Conservation (phyloP, 2,888 invertebrate genomes). For the Andrena trimmerana region DNA sequence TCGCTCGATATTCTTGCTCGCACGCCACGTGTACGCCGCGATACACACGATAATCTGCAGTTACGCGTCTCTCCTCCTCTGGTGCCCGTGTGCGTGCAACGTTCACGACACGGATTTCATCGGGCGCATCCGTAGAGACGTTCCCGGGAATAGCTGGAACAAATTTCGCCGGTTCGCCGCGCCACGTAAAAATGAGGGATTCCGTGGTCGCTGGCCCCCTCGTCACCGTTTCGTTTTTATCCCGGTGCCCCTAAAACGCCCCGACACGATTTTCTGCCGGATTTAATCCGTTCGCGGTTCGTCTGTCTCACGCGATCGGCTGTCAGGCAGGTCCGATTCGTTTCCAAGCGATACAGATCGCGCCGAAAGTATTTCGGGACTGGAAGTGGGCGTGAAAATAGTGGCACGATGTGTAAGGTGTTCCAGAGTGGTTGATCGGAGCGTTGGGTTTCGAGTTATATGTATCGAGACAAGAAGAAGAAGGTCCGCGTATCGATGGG, state of each 20-base stretch:
- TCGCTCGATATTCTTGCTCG: slow-evolving; percentile 57
- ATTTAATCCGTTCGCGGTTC: slow-evolving; percentile 28
- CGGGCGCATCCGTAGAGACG: slow-evolving; percentile 27
- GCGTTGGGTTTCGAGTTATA: too few species aligned
- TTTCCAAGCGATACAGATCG: not conserved
- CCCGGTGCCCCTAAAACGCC: not conserved
- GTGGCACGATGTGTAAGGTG: slow-evolving; percentile 5
- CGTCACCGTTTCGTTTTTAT: slow-evolving; percentile 12
- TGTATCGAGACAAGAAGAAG: too few species aligned
- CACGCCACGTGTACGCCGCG: slow-evolving; percentile 49
- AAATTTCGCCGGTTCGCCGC: slow-evolving; percentile 27
- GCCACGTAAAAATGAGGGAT: slow-evolving; percentile 17
- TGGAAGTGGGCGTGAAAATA: slow-evolving; percentile 11
- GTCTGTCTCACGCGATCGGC: slow-evolving; percentile 41
- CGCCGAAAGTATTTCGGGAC: slow-evolving; percentile 1
- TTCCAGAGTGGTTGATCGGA: not conserved
- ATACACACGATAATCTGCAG: slow-evolving; percentile 59
- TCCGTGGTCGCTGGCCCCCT: not conserved
- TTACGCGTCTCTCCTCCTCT: slow-evolving; percentile 15
- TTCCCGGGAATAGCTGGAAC: slow-evolving; percentile 54
- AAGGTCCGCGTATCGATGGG: too few species aligned
- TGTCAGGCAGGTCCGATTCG: slow-evolving; percentile 23
- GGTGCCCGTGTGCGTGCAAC: not conserved
- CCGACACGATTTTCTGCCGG: slow-evolving; percentile 24
- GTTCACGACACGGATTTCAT: slow-evolving; percentile 33